phyloP scores from a whole-genome alignment of 2,888 invertebrate species.

The Drosophila picticornis region DNA sequence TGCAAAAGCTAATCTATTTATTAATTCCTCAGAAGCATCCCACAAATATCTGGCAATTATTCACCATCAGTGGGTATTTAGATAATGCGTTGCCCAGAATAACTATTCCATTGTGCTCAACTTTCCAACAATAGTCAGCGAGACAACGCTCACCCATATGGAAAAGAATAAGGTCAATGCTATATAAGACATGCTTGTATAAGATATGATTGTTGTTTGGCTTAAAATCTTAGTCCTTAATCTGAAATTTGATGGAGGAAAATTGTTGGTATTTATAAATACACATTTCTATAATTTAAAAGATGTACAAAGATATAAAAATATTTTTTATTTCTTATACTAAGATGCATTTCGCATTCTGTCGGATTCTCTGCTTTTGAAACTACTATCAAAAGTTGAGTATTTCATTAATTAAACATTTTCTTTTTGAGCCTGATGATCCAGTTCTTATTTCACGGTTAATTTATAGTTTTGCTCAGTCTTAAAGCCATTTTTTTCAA shows the following conservation, averaged over 20 bases:
- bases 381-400: background rate
- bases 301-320: background rate
- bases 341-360: too few species aligned
- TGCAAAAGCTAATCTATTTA: conserved; percentile 18
- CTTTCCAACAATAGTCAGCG: conserved; percentile 4
- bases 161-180: background rate
- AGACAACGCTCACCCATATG: conserved; percentile 5
- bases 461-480: background rate
- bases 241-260: background rate
- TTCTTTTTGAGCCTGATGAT: background rate
- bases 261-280: background rate
- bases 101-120: conserved; percentile 2
- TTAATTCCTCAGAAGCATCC: background rate
- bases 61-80: conserved; percentile 17
- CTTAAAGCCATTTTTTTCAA: background rate
- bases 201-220: background rate
- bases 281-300: background rate
- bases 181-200: background rate
- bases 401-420: background rate
- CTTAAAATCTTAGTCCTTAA: background rate
- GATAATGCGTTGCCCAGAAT: background rate
- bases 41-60: conserved; percentile 30
- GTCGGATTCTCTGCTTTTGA: background rate
- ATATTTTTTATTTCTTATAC: background rate
- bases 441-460: background rate